Evolutionary conservation across 2,797 vertebrate genomes (phyloP).

Genomic region (Tamandua tetradactyla): DNA sequence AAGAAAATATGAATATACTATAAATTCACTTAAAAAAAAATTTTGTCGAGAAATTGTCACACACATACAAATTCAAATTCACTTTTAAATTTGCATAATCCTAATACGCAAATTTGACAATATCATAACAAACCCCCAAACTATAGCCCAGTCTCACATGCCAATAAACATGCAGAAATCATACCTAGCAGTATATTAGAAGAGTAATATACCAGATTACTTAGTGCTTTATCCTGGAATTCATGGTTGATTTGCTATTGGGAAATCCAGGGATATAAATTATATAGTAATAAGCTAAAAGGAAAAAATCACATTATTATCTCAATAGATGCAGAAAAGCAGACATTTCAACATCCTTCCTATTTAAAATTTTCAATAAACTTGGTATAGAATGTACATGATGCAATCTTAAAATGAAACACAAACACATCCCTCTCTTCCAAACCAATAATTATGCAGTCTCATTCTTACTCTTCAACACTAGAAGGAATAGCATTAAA

Average conservation of each 20-base stretch:
- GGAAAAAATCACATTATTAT: not conserved
- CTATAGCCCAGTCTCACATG: not conserved
- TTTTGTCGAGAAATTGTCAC: no score
- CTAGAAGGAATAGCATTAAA: not conserved
- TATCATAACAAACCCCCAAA: not conserved
- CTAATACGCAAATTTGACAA: not conserved
- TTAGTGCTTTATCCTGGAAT: not conserved
- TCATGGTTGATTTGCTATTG: not conserved
- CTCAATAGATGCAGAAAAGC: not conserved
- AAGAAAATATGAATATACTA: not conserved
- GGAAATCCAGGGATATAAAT: constrained; percentile 14
- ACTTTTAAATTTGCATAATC: constrained; percentile 17
- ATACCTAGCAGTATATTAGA: not conserved
- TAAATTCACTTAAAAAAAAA: not conserved
- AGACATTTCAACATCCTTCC: not conserved
- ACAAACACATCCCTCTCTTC: not conserved
- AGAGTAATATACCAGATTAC: not conserved
- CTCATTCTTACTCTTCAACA: not conserved
- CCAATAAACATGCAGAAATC: not conserved
- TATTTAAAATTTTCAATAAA: constrained; percentile 17
- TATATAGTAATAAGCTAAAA: not conserved
- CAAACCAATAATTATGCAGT: not conserved
- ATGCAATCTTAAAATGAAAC: not conserved
- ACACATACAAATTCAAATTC: no score
- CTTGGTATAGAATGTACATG: not conserved